Evolutionary conservation across 1,140 invertebrate genomes (phyloP), one percentile per base, ranked within the genome.

Genomic region (Anagrus nilaparvatae): DNA sequence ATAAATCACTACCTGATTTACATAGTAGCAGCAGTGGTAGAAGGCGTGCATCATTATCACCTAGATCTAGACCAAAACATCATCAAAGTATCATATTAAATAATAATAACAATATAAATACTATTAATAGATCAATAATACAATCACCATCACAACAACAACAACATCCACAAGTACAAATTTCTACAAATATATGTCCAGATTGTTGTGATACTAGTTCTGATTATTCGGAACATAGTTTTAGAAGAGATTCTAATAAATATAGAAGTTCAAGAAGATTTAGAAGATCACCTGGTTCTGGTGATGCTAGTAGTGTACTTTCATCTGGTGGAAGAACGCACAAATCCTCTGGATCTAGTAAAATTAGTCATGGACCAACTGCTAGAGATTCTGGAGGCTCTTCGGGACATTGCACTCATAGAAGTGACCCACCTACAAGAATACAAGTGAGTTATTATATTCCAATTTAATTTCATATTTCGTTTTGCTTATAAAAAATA

Each of bases 1-100:
- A 89, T 67, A 90, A 90, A 60, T 88, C 84, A 16, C 66, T 90
- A 49, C 86, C 87, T 1, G 85, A 89, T 64, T 65, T 90, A 21
- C 83, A 82, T 49, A 77, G 78, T 8, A 79, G 78, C 49, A 78
- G 78, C 8, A 79, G 78, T 49, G 75, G 76, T 16, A 65, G 70
- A 48, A 63, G 73, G 8, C 63, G 73, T 19, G 65, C 72, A 19
- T 73, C 73, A 12, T 55, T 69, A 16, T 69, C 66, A 19, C 67
- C 67, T 10, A 51, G 61, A 55, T 65, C 12, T 67, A 65, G n/a
- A 58, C 56, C 18, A 65, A 63, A 46, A 56, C 60, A 41, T 51
- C 61, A 31, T 45, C 60, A 12, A 61, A 62, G 41, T 58, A 50
- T 12, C 30, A n/a, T n/a, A n/a, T n/a, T n/a, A n/a, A n/a, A n/a